Percentiles rank a stretch among this genome's conserved stretches.
phyloP scores from a whole-genome alignment of 2,113 vertebrate species.

The Scortum barcoo region DNA sequence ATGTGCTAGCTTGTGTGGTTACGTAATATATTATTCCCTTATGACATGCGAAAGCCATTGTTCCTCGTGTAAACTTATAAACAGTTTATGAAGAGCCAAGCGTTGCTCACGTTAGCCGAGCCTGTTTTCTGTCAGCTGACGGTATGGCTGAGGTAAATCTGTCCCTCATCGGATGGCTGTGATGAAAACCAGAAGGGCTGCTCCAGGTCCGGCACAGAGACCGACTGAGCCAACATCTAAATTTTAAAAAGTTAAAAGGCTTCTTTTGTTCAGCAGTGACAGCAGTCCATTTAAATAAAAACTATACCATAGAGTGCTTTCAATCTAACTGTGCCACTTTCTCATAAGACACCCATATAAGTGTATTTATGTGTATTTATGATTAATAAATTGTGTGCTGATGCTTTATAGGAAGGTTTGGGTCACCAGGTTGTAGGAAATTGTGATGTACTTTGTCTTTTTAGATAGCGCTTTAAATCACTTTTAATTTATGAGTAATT shows the following conservation, averaged over 20 bases:
- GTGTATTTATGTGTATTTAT: not conserved
- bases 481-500: not conserved
- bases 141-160: constrained; percentile 6
- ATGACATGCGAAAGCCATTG: not conserved
- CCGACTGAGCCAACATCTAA: not conserved
- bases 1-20: not conserved
- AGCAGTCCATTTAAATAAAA: not conserved
- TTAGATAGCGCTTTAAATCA: not conserved
- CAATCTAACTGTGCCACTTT: too few species aligned
- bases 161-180: not conserved
- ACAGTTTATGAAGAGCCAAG: not conserved
- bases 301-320: not conserved
- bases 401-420: not conserved
- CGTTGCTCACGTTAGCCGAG: not conserved
- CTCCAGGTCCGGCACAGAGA: not conserved
- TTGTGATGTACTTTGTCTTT: too few species aligned
- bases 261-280: not conserved
- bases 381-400: not conserved
- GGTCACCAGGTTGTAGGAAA: not conserved
- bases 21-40: not conserved
- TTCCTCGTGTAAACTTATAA: not conserved
- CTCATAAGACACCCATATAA: not conserved
- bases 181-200: not conserved
- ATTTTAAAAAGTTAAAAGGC: not conserved
- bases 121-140: not conserved